A percentile compares a stretch with the other conserved stretches of the same genome.
Evolutionary conservation across 2,113 vertebrate genomes (phyloP).

Genomic region (Epinephelus cyanopodus): DNA sequence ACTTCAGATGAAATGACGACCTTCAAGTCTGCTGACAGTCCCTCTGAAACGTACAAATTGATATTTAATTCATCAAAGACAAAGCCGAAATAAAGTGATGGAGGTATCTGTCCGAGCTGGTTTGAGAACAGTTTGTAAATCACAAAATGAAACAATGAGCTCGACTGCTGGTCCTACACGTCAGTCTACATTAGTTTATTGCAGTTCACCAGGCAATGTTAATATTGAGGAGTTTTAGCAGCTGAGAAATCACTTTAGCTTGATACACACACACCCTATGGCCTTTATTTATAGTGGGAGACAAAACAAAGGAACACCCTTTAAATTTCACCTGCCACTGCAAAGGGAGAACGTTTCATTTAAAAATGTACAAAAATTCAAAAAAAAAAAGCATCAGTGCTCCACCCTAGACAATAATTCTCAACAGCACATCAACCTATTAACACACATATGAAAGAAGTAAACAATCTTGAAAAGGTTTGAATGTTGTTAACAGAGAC

Average conservation of each 20-base stretch:
- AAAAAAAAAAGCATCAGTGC: slow-evolving; percentile 2
- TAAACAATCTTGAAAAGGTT: background rate
- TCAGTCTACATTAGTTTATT: slow-evolving; percentile 14
- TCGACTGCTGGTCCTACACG: background rate
- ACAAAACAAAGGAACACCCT: background rate
- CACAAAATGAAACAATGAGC: background rate
- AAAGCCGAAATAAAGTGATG: background rate
- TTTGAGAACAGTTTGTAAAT: background rate
- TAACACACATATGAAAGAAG: background rate
- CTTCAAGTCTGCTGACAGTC: background rate
- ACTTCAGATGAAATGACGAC: background rate
- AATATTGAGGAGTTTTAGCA: background rate
- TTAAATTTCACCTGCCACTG: background rate
- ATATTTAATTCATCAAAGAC: background rate
- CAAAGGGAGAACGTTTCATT: background rate
- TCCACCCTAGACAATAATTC: background rate
- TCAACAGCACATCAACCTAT: background rate
- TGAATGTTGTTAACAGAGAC: background rate
- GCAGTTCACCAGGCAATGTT: slow-evolving; percentile 1
- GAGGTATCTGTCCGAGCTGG: background rate
- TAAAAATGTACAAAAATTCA: background rate
- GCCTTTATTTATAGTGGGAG: slow-evolving; percentile 1
- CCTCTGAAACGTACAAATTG: background rate
- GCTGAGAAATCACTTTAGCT: background rate
- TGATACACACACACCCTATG: background rate